A percentile compares a stretch with the other conserved stretches of the same genome.
Evolutionary conservation across 2,888 invertebrate genomes (phyloP).

Genomic region (Pimpla rufipes): DNA sequence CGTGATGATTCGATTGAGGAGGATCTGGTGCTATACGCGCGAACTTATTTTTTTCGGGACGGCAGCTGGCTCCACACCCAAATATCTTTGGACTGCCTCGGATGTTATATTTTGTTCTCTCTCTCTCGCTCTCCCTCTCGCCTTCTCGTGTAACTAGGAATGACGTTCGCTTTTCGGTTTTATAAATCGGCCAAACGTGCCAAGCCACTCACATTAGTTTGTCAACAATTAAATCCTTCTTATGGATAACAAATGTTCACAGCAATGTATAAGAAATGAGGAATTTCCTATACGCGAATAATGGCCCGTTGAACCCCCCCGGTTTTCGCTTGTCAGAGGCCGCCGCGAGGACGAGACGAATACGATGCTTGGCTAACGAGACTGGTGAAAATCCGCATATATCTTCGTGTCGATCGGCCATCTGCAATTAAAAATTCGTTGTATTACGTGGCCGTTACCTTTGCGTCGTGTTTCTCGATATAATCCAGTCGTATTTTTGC

Average conservation of each 20-base stretch:
- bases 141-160: not conserved
- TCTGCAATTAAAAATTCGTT: constrained; percentile 79
- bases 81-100: too few species aligned
- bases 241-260: constrained; percentile 80
- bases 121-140: constrained; percentile 6
- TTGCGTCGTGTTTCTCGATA: constrained; percentile 67
- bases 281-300: constrained; percentile 75
- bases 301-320: constrained; percentile 6
- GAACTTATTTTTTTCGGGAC: not conserved
- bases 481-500: constrained; percentile 71
- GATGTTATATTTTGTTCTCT: not conserved
- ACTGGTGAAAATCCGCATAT: constrained; percentile 74
- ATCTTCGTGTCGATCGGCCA: constrained; percentile 76
- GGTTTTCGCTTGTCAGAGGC: constrained; percentile 52
- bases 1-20: too few species aligned
- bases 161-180: constrained; percentile 15
- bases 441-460: constrained; percentile 75
- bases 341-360: constrained; percentile 37
- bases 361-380: constrained; percentile 69
- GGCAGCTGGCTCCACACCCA: too few species aligned
- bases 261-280: constrained; percentile 77
- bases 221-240: constrained; percentile 80
- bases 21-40: too few species aligned
- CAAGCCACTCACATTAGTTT: constrained; percentile 81
- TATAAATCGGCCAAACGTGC: constrained; percentile 59